Evolutionary conservation across 1,140 invertebrate species (phyloP), one percentile per base, ranked within the genome.

Genomic region (Myzus persicae): DNA sequence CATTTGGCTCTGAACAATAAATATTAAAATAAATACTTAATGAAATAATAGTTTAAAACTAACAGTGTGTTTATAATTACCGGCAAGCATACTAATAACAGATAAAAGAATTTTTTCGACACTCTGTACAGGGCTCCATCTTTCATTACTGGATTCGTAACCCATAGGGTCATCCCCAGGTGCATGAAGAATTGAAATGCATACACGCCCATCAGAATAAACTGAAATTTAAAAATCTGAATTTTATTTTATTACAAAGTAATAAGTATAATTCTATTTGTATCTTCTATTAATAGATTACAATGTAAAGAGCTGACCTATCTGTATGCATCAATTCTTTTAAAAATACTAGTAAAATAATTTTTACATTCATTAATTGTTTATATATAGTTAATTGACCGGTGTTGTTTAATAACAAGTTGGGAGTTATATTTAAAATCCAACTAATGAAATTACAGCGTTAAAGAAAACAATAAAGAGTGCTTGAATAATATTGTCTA

Each of bases 111-210:
- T 99, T 96, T 99, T 99, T 95, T 99, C 99, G 0, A 99, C 98
- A 95, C 98, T 99, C 95, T 99, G 99, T 1, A 99, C 99, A 2
- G 99, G 99, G 95, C 98, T 99, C 98, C 98, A 99, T 94, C 99
- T 96, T 95, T 99, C 99, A 20, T 99, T 98, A 95, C 98, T 99
- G 51, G 98, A 98, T 95, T 99, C 99, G 95, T 99, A 99, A 1
- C 99, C 99, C 97, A 99, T 99, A 0, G 99, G 99, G 96, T 99
- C 99, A 96, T 99, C 99, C 44, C 99, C 99, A 14, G 99, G 99
- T 0, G 99, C 98, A 96, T 99, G 99, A n/a, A 99, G 96, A 95
- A 99, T 99, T 93, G 99, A 99, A 95, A 99, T 99, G 95, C 99
- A 99, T 2, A 99, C 99, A 95, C 98, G 95, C 1, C 99, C 99